Evolutionary conservation across 2,113 vertebrate genomes (phyloP), one percentile per base, ranked within the genome.

Genomic region (Lampris megalopsis): DNA sequence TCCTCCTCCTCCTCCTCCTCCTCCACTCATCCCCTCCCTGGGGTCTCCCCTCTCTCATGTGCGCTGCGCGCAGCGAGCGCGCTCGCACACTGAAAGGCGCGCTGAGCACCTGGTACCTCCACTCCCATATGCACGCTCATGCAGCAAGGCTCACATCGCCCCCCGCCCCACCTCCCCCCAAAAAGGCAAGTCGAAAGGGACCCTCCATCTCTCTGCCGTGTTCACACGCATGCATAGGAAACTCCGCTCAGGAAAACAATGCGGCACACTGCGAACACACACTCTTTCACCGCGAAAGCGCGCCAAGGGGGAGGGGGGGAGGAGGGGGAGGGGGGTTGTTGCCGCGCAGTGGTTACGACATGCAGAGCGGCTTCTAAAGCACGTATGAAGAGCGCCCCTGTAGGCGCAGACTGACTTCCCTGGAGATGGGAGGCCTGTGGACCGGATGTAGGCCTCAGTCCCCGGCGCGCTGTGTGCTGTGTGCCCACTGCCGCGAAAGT

Each of bases 1-100:
- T 90, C n/a, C n/a, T n/a, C n/a, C n/a, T n/a, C n/a, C n/a, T n/a
- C n/a, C n/a, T n/a, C 84, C 81, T 91, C 81, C 79, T 80, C 78
- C 72, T 85, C 70, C 64, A 82, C 87, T 92, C 89, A 85, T 90
- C 82, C 80, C 61, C 78, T 91, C 91, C 85, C 92, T 65, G 63
- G 91, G 89, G 91, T 86, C 75, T 66, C 81, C 72, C 73, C 53
- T 73, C 79, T 86, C 83, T 73, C 84, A 87, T 75, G 85, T 85
- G 77, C 77, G 71, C 59, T 72, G 79, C 79, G 78, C 85, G 73
- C 76, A 65, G 73, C 71, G 84, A 87, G 86, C 79, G 66, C 73
- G 65, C 83, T 90, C 77, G 86, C 81, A 84, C 83, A 79, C 60
- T 58, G 82, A 73, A 54, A 70, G 65, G 68, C 47, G 73, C 13